Base-by-base conservation (phyloP, 1,140 invertebrate genomes). In the Rhopalosiphum maidis region DNA sequence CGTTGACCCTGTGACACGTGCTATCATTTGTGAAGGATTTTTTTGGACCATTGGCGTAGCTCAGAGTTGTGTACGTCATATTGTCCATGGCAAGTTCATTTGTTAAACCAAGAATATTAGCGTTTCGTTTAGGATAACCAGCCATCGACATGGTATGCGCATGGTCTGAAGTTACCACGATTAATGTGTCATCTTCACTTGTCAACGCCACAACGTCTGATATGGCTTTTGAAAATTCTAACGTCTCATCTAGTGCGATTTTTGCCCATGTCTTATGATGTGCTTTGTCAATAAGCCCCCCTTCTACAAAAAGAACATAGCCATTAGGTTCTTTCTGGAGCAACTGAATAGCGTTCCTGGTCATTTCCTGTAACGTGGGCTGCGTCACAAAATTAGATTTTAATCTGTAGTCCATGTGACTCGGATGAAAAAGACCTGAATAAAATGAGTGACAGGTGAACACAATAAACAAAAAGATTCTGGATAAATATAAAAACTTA, bases 281-380 rank as follows among this genome's bases (percentile, higher is more conserved):
- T 2, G 96, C 97, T 90, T 96, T 96, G 95, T 97, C 96, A 15
- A 97, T 96, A 23, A 94, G 94, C 43, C 95, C 95, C 95, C 96
- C 97, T 96, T 97, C 97, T 54, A 97, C 96, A 94, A 97, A 97
- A 0, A 97, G 94, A 93, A 97, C 96, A 94, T 95, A 97, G 22
- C 98, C 98, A 68, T 97, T 96, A 0, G 95, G 93, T 94, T 97
- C 96, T 92, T 96, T 96, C 3, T 96, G 95, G 5, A 99, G 95
- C 3, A 98, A 95, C 94, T 97, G 95, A 35, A 99, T 97, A 1
- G 98, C 98, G 82, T 97, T 96, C 94, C 96, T 95, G 0, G 97
- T 98, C 98, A 99, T 98, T 95, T 98, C 97, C 41, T 96, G 96
- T 2, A 99, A 95, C 2, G 96, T 96, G 0, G 97, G 97, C 68